Conservation (phyloP, 1,140 invertebrate species). For the Geopemphigus sp. region DNA sequence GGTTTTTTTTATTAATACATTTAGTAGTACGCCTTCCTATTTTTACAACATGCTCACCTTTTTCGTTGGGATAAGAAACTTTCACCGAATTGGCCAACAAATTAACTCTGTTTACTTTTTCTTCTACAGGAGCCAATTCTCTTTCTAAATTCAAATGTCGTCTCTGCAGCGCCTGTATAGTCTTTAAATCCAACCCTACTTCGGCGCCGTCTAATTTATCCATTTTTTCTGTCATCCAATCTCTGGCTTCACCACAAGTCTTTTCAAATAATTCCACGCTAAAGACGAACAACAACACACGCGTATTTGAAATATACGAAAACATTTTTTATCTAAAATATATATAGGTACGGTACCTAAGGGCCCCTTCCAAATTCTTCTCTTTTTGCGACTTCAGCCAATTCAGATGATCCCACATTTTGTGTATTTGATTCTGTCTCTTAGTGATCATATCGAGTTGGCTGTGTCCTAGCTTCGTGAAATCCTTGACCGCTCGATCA, state of each 20-base stretch:
- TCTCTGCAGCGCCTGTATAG: slow-evolving; percentile 84
- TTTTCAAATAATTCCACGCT: slow-evolving; percentile 92
- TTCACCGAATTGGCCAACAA: slow-evolving; percentile 83
- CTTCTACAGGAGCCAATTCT: slow-evolving; percentile 84
- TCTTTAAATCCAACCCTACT: slow-evolving; percentile 81
- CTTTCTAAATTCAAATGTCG: slow-evolving; percentile 85
- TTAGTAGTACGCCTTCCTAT: too few species aligned
- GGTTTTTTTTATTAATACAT: neutral
- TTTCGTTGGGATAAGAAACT: slow-evolving; percentile 86
- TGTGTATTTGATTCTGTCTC: slow-evolving; percentile 78
- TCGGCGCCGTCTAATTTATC: slow-evolving; percentile 76
- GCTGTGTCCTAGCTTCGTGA: slow-evolving; percentile 80
- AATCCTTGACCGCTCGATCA: slow-evolving; percentile 82
- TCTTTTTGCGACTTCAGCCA: slow-evolving; percentile 86
- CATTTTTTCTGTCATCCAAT: slow-evolving; percentile 94
- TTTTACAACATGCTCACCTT: slow-evolving; percentile 55
- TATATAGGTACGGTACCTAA: slow-evolving; percentile 60
- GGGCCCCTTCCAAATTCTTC: slow-evolving; percentile 85
- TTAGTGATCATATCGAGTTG: slow-evolving; percentile 81
- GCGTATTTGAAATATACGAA: neutral
- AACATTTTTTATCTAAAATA: neutral
- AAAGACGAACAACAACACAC: slow-evolving; percentile 49
- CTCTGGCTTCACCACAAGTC: slow-evolving; percentile 86
- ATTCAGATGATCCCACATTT: slow-evolving; percentile 85
- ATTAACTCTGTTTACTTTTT: slow-evolving; percentile 81